Percentiles rank a stretch among this genome's conserved stretches.
phyloP scores from a whole-genome alignment of 2,113 vertebrate species.

The Leuciscus idus region DNA sequence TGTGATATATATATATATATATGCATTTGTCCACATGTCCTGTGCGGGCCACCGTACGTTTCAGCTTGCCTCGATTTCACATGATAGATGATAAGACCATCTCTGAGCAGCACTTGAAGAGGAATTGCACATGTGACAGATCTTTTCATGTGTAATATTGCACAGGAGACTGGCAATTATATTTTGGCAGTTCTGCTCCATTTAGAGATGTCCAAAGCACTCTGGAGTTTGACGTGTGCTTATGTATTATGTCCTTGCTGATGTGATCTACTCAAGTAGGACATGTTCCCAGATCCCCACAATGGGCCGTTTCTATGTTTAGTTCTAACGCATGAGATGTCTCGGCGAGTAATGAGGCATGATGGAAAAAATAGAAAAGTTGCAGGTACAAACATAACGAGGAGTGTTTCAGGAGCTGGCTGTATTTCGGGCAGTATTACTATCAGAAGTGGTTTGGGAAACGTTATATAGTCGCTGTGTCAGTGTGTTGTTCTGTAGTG shows the following conservation, averaged over 20 bases:
- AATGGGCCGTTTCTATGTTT: neutral
- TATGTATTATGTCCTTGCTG: conserved; percentile 9
- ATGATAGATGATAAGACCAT: neutral
- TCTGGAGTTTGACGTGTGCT: neutral
- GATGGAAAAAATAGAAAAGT: too few relatives aligned
- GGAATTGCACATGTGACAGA: conserved; percentile 61
- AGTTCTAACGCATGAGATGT: too few relatives aligned
- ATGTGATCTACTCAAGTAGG: neutral
- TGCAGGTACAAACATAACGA: too few relatives aligned
- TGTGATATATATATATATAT: too few relatives aligned
- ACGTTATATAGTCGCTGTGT: neutral
- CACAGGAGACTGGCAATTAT: conserved; percentile 59
- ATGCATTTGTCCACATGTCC: too few relatives aligned
- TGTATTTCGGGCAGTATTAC: too few relatives aligned
- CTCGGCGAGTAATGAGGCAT: too few relatives aligned
- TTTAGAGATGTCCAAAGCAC: conserved; percentile 27
- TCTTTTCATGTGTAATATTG: conserved; percentile 56
- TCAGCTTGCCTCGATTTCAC: neutral
- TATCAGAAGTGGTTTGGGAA: too few relatives aligned
- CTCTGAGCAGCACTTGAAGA: conserved; percentile 50
- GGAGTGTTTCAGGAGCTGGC: too few relatives aligned
- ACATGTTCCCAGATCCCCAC: neutral
- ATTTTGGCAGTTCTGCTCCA: conserved; percentile 62
- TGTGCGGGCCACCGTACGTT: too few relatives aligned
- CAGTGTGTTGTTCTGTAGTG: neutral